These are phyloP conservation scores for Semotilus atromaculatus DNA, from an alignment of 2,797 vertebrate species.

Conservation along the genomic window DNA sequence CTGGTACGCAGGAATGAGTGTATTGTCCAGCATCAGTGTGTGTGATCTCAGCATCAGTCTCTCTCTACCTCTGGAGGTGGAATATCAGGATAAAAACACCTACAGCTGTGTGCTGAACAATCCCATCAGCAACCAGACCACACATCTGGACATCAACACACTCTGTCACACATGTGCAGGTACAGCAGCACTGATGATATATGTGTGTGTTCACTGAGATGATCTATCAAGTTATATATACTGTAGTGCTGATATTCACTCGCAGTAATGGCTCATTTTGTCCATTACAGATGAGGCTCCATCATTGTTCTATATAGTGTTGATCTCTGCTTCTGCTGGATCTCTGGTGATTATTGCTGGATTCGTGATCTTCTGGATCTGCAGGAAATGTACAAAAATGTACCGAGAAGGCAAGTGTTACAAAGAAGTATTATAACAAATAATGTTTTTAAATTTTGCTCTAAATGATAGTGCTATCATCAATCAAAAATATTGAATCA, in stretches of 20 bases:
- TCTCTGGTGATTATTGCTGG: not conserved
- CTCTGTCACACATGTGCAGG: not conserved
- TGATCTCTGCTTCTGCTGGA: not conserved
- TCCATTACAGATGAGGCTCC: not conserved
- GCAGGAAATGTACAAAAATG: not conserved
- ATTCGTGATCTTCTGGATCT: not conserved
- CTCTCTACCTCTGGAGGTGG: conserved; percentile 5
- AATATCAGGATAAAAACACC: conserved; percentile 6
- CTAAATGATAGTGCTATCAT: too few species aligned
- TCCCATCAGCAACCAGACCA: not conserved
- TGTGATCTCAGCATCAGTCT: conserved; percentile 17
- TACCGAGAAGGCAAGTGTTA: too few species aligned
- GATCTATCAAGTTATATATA: not conserved
- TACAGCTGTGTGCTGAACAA: not conserved
- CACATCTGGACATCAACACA: not conserved
- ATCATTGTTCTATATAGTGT: too few species aligned
- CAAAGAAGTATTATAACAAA: too few species aligned
- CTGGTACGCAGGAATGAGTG: not conserved
- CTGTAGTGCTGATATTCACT: not conserved
- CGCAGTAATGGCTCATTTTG: too few species aligned
- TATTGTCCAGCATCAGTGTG: not conserved
- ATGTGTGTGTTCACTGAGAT: not conserved
- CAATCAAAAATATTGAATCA: too few species aligned
- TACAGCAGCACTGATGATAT: not conserved
- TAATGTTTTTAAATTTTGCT: too few species aligned